Percentiles rank a stretch among this genome's conserved stretches.
phyloP scores from a whole-genome alignment of 2,113 vertebrate species.

The Gulo gulo region DNA sequence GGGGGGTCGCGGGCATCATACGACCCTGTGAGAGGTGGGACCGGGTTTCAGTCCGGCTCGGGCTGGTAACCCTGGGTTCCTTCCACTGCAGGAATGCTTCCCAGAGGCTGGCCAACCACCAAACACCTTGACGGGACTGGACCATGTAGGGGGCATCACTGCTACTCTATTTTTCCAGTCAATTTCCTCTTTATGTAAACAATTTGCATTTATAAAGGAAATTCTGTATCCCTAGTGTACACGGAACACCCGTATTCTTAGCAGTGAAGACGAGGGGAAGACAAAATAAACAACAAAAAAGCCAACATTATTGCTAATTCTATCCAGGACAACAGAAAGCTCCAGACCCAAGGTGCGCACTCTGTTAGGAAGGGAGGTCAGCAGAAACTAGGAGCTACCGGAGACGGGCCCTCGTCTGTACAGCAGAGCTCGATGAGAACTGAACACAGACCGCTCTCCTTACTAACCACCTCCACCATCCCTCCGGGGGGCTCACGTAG shows the following conservation, averaged over 20 bases:
- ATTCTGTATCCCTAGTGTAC: not conserved
- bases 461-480: not conserved
- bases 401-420: not conserved
- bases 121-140: not conserved
- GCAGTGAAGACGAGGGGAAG: not conserved
- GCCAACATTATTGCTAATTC: not conserved
- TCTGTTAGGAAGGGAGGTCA: not conserved
- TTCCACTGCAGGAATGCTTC: rapidly evolving
- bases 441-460: not conserved
- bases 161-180: not conserved
- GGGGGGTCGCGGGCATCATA: rapidly evolving
- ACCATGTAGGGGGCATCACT: not conserved
- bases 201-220: not conserved
- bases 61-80: not conserved
- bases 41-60: not conserved
- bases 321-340: too few species aligned
- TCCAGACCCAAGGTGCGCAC: not conserved
- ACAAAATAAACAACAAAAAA: not conserved
- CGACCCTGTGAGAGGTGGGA: not conserved
- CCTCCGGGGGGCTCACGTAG: rapidly evolving
- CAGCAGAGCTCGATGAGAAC: not conserved
- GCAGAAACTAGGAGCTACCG: too few species aligned
- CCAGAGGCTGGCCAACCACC: not conserved
- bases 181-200: not conserved
- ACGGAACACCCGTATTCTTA: not conserved